phyloP scores from a whole-genome alignment of 2,113 vertebrate species.

The Panthera tigris region DNA sequence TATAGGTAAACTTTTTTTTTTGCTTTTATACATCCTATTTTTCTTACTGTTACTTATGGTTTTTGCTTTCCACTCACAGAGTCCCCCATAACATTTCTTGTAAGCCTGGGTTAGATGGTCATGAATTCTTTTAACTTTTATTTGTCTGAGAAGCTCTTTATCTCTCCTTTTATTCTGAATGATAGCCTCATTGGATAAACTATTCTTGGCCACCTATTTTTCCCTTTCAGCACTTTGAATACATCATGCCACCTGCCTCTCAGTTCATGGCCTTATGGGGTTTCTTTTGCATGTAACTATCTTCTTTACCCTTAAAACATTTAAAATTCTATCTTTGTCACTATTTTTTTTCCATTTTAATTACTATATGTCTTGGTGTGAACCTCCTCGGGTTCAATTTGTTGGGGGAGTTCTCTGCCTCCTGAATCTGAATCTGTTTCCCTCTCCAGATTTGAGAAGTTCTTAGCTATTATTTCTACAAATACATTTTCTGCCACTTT shows the following conservation, averaged over 20 bases:
- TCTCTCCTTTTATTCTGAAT: background rate
- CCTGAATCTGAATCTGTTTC: background rate
- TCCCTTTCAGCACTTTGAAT: background rate
- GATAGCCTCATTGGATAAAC: background rate
- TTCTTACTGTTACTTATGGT: background rate
- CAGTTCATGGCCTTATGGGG: background rate
- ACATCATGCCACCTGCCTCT: background rate
- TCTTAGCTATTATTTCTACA: background rate
- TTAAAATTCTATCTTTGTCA: background rate
- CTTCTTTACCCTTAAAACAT: background rate
- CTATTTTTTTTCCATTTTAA: background rate
- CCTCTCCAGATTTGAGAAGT: background rate
- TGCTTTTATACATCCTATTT: background rate
- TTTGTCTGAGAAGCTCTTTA: background rate
- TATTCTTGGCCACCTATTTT: background rate
- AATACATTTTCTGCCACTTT: background rate
- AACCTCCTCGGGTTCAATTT: background rate
- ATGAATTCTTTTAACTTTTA: background rate
- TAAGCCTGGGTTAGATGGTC: background rate
- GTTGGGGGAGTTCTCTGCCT: background rate
- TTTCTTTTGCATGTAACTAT: background rate
- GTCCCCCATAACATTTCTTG: background rate
- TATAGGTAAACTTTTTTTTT: background rate
- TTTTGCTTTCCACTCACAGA: background rate
- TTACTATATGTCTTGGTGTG: background rate